These are phyloP conservation scores for Oxystoma pomonae DNA, from an alignment of 2,888 invertebrate species.

Conservation along the genomic window DNA sequence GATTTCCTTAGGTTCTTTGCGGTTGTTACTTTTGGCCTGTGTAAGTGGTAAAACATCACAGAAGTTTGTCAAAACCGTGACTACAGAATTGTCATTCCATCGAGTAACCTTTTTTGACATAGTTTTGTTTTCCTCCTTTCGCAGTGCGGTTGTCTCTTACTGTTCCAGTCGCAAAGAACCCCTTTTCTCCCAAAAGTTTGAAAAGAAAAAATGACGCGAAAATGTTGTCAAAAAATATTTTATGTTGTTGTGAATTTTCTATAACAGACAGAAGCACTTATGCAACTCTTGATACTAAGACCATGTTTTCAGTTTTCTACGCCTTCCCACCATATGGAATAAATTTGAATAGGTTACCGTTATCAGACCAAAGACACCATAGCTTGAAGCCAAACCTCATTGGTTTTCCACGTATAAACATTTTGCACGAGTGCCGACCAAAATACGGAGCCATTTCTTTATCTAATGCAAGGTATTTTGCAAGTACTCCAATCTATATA, in stretches of 20 bases:
- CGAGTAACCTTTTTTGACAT: constrained; percentile 2
- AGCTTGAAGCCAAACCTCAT: constrained; percentile 8
- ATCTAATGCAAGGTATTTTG: constrained; percentile 8
- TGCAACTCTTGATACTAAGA: constrained; percentile 5
- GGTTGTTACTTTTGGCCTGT: no score
- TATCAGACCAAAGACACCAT: constrained; percentile 1
- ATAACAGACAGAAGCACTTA: neutral
- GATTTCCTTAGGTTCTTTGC: no score
- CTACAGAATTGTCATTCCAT: no score
- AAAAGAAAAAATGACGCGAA: constrained; percentile 4
- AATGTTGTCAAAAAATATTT: constrained; percentile 11
- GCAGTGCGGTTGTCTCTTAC: constrained; percentile 6
- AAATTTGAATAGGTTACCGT: neutral
- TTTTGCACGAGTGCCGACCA: constrained; percentile 10
- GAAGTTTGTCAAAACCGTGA: no score
- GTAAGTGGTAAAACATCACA: no score
- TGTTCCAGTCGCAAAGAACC: constrained; percentile 12
- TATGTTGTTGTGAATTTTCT: constrained; percentile 3
- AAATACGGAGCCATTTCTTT: constrained; percentile 14
- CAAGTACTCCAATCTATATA: constrained; percentile 7
- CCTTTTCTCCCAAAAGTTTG: constrained; percentile 6
- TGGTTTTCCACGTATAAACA: constrained; percentile 9
- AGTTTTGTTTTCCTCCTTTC: constrained; percentile 6
- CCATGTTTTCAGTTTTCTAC: no score
- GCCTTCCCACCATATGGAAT: no score